Evolutionary conservation across 2,797 vertebrate genomes (phyloP), one percentile per base, ranked within the genome.

Genomic region (Crypturellus tataupa): DNA sequence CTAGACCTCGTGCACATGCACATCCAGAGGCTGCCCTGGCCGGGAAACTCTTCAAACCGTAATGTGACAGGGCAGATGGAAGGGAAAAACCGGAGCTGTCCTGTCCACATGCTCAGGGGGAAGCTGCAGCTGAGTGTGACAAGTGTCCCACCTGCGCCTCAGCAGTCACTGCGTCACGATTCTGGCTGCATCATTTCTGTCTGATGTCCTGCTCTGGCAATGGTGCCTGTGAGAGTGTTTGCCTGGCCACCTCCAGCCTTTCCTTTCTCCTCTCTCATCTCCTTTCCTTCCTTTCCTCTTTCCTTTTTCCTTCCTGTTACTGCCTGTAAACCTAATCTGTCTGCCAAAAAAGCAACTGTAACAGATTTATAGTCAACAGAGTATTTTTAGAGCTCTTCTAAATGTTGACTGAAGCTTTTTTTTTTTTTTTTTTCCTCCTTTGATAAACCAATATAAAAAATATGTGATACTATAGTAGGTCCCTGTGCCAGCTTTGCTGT

Each of bases 211-310:
- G 24, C 27, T 82, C 68, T 80, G 69, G 29, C 62, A 42, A 33
- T 47, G 59, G 40, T 60, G 24, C 18, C 53, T 72, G 1, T 20
- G 44, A 46, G 51, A 2, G 0, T 64, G 62, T 80, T 77, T 67
- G 33, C 86, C 88, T 79, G 86, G 51, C 80, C 82, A 53, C 78
- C 68, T 88, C 60, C 60, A 82, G 49, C 60, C 39, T 83, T 94
- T 87, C 49, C 0, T 0, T 0, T 87, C 70, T 91, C 55, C 60
- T 15, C 76, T 85, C 39, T 46, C 79, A 13, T 49, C 21, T 24
- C 23, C 47, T 49, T 49, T 24, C 47, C 47, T 49, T 11, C 24
- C 47, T 49, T 49, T 87, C 46, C 0, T 39, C 37, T 39, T 39
- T 39, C 37, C 37, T 0, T 87, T 77, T 92, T 55, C 56, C 17